Conservation (phyloP, 2,888 invertebrate species). For the Pachydiplax longipennis region DNA sequence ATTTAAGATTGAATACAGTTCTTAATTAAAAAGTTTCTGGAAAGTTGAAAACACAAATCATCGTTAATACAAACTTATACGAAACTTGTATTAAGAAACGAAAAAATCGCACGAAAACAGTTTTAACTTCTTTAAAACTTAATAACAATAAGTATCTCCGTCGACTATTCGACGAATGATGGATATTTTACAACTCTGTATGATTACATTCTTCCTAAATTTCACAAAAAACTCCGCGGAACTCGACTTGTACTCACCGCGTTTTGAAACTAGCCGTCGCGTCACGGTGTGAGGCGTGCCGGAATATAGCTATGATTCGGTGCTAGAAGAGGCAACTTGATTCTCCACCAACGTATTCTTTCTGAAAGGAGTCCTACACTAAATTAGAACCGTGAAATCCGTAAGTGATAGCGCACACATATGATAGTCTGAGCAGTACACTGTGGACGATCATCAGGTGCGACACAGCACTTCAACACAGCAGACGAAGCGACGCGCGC, state of each 20-base stretch:
- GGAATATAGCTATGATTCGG: neutral
- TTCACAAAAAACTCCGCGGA: neutral
- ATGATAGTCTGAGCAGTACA: neutral
- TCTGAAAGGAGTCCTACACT: neutral
- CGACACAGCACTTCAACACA: conserved; percentile 6
- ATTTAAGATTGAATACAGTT: neutral
- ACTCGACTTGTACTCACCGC: conserved; percentile 35
- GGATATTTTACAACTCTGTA: neutral
- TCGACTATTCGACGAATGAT: neutral
- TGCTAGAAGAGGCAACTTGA: neutral
- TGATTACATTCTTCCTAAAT: neutral
- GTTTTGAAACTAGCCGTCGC: neutral
- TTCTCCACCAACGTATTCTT: neutral
- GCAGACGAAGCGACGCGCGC: conserved; percentile 40
- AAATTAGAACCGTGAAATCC: neutral
- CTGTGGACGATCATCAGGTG: neutral
- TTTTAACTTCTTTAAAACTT: neutral
- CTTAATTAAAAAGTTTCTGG: neutral
- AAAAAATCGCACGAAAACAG: neutral
- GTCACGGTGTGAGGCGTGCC: conserved; percentile 1
- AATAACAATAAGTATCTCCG: neutral
- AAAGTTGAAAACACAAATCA: neutral
- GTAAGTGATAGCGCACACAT: neutral
- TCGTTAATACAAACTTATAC: neutral
- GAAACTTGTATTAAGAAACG: neutral